These are phyloP conservation scores for Mungos mungo DNA, from an alignment of 2,113 vertebrate genomes.

Conservation along the genomic window DNA sequence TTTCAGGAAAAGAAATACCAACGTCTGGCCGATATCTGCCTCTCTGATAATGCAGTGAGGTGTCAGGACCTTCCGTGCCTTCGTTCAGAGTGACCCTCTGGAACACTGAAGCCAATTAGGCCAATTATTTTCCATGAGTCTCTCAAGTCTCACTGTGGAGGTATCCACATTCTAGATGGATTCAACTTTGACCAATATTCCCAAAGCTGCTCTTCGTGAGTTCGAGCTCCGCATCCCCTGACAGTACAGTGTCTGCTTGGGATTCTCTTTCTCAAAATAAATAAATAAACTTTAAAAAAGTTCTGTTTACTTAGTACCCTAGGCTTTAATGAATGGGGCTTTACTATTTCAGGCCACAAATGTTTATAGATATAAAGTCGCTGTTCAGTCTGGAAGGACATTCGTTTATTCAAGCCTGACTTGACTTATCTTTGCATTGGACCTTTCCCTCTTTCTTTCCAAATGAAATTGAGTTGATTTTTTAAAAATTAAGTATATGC, in stretches of 20 bases:
- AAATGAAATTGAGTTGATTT: slow-evolving; percentile 24
- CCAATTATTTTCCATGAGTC: not conserved
- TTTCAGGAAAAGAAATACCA: not conserved
- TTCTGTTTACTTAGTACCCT: not conserved
- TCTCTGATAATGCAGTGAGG: not conserved
- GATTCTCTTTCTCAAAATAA: not conserved
- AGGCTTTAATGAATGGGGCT: not conserved
- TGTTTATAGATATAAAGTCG: not conserved
- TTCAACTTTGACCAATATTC: not conserved
- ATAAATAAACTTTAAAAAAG: not conserved
- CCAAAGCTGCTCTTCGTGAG: not conserved
- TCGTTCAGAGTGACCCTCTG: not conserved
- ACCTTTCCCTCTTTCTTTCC: not conserved
- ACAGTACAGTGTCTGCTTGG: not conserved
- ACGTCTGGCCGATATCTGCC: not conserved
- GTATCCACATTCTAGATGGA: not conserved
- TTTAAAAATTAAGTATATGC: not conserved
- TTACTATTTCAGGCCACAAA: not conserved
- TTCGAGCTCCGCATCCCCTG: not conserved
- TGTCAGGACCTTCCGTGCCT: not conserved
- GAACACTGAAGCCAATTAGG: not conserved
- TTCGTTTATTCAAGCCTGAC: not conserved
- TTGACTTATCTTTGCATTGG: not conserved
- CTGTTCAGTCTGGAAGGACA: not conserved
- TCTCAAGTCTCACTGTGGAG: not conserved